These are phyloP conservation scores for Leptothorax acervorum DNA, from an alignment of 2,888 invertebrate genomes.

Conservation along the genomic window DNA sequence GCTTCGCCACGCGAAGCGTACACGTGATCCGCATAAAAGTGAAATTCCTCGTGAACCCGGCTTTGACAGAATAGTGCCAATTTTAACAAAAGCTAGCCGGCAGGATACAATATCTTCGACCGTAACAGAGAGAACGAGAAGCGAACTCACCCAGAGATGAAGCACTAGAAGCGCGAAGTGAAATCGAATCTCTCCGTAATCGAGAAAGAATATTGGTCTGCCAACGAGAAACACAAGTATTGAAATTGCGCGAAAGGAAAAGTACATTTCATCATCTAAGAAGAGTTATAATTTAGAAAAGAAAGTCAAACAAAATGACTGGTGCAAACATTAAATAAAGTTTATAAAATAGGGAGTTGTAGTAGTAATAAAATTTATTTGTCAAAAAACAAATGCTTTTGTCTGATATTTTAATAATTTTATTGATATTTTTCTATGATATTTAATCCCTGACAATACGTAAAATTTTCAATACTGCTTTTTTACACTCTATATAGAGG, in stretches of 20 bases:
- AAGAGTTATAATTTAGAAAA: background rate
- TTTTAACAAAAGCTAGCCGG: constrained; percentile 38
- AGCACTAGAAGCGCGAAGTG: constrained; percentile 16
- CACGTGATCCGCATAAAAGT: constrained; percentile 43
- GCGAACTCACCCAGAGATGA: constrained; percentile 15
- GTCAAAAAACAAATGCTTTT: background rate
- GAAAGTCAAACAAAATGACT: background rate
- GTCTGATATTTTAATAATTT: constrained; percentile 1
- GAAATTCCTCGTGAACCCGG: constrained; percentile 18
- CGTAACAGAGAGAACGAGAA: background rate
- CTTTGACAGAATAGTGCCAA: constrained; percentile 37
- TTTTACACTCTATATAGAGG: background rate
- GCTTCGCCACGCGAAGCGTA: background rate
- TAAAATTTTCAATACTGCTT: background rate
- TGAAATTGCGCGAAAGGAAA: background rate
- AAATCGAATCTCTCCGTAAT: constrained; percentile 33
- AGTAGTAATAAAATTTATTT: background rate
- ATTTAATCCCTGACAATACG: background rate
- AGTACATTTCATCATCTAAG: background rate
- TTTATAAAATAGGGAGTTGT: background rate
- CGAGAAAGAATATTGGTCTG: constrained; percentile 31
- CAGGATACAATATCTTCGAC: constrained; percentile 16
- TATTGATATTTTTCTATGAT: background rate
- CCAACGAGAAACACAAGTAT: constrained; percentile 20
- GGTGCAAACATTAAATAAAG: background rate